These are phyloP conservation scores for Muscidifurax raptorellus DNA, from an alignment of 1,140 invertebrate genomes.

Conservation along the genomic window DNA sequence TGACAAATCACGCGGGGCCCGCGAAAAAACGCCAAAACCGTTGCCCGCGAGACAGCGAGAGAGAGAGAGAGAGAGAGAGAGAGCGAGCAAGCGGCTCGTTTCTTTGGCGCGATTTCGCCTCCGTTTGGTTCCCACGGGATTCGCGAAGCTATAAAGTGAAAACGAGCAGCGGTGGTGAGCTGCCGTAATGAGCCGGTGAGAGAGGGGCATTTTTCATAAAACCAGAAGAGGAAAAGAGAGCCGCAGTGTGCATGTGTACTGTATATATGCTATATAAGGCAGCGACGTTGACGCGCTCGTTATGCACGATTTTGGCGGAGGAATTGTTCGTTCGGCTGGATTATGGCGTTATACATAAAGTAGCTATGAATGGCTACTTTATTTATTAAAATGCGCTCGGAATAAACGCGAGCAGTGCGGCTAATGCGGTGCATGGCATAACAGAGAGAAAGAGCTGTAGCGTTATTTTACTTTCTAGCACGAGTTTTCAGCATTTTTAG, in stretches of 20 bases:
- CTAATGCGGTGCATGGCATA: background rate
- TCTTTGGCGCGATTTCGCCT: conserved; percentile 58
- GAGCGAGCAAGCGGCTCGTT: conserved; percentile 46
- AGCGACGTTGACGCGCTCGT: background rate
- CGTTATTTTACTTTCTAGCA: background rate
- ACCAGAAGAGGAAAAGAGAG: conserved; percentile 9
- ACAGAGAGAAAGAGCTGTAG: background rate
- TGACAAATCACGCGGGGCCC: conserved; percentile 69
- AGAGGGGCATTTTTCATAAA: conserved; percentile 36
- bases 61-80: background rate
- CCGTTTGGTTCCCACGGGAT: conserved; percentile 59
- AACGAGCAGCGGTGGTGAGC: conserved; percentile 29
- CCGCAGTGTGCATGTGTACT: too few species aligned
- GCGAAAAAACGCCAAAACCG: conserved; percentile 58
- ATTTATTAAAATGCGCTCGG: conserved; percentile 32
- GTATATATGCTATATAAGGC: background rate
- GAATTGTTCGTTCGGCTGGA: background rate
- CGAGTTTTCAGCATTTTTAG: background rate
- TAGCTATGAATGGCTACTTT: conserved; percentile 31
- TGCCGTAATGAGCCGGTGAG: conserved; percentile 39
- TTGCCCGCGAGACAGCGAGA: conserved; percentile 50
- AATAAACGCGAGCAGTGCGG: background rate
- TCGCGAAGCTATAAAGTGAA: conserved; percentile 42
- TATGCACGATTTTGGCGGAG: conserved; percentile 29
- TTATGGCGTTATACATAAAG: background rate